Conservation (phyloP, 2,113 vertebrate genomes). For the Columba livia region DNA sequence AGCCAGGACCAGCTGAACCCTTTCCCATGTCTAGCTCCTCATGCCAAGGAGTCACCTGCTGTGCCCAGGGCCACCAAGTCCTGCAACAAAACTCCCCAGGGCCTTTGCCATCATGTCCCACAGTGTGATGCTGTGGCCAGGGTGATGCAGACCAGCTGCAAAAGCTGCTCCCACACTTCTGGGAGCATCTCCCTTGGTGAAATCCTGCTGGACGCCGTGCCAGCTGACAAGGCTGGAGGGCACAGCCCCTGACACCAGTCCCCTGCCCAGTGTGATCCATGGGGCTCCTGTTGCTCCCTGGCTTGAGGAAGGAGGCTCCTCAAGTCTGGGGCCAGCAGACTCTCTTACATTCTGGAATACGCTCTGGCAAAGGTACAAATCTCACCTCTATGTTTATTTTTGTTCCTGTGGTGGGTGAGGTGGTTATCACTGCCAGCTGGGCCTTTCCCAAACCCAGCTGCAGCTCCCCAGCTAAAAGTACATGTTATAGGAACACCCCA, state of each 20-base stretch:
- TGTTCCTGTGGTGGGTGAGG: not conserved
- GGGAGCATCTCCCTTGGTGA: not conserved
- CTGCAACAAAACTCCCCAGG: not conserved
- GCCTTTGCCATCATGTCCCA: not conserved
- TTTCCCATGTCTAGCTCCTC: accelerated
- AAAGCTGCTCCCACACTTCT: not conserved
- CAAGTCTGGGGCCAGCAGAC: not conserved
- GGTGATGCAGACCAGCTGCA: not conserved
- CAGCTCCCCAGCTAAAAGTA: not conserved
- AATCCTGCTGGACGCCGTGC: not conserved
- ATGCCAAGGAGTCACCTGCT: not conserved
- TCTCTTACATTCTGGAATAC: accelerated
- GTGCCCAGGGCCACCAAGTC: not conserved
- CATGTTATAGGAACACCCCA: not conserved
- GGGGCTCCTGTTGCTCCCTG: not conserved
- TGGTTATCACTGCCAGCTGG: not conserved
- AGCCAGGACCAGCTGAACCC: not conserved
- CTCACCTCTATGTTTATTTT: not conserved
- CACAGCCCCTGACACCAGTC: not conserved
- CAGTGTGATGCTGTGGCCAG: not conserved
- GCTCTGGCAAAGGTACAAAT: not conserved
- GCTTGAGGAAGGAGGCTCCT: not conserved
- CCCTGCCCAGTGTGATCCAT: accelerated
- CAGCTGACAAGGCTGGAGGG: accelerated
- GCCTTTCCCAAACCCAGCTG: not conserved